Evolutionary conservation across 1,140 invertebrate species (phyloP).

Genomic region (Lutraria rhynchaena): DNA sequence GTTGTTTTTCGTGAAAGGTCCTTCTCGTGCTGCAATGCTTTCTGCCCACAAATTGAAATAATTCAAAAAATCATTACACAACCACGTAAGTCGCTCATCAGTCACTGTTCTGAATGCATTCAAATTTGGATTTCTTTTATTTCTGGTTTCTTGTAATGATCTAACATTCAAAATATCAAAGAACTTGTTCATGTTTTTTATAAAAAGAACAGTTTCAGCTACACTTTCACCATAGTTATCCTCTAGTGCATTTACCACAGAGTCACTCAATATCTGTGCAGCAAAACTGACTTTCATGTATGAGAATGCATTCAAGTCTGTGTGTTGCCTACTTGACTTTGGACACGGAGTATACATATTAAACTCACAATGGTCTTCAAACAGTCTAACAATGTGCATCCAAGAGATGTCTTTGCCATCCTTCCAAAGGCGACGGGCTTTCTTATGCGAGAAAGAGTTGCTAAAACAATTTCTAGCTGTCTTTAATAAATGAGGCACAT

Average conservation of each 20-base stretch:
- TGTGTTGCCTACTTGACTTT: slow-evolving; percentile 14
- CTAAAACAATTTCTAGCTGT: slow-evolving; percentile 55
- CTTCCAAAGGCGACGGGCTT: slow-evolving; percentile 33
- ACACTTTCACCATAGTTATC: slow-evolving; percentile 6
- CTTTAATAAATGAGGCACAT: slow-evolving; percentile 60
- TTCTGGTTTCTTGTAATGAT: not conserved
- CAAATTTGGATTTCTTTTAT: slow-evolving; percentile 16
- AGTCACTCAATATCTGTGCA: slow-evolving; percentile 47
- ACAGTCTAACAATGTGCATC: too few relatives aligned
- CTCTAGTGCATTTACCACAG: slow-evolving; percentile 51
- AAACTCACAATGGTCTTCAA: slow-evolving; percentile 38
- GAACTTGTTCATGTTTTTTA: slow-evolving; percentile 53
- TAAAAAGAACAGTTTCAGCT: slow-evolving; percentile 48
- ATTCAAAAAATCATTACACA: slow-evolving; percentile 7
- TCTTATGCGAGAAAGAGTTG: slow-evolving; percentile 46
- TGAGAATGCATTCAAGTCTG: too few relatives aligned
- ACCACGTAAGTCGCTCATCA: slow-evolving; percentile 3
- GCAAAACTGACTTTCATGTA: slow-evolving; percentile 48
- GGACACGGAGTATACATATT: slow-evolving; percentile 22
- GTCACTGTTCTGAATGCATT: slow-evolving; percentile 10
- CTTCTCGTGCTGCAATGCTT: not conserved
- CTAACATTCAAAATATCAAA: slow-evolving; percentile 46
- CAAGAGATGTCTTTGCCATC: slow-evolving; percentile 45
- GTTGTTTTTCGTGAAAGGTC: slow-evolving; percentile 2
- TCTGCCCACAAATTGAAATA: not conserved